A percentile compares a stretch with the other conserved stretches of the same genome.
Evolutionary conservation across 2,797 vertebrate species (phyloP).

Genomic region (Chaunax sp.): DNA sequence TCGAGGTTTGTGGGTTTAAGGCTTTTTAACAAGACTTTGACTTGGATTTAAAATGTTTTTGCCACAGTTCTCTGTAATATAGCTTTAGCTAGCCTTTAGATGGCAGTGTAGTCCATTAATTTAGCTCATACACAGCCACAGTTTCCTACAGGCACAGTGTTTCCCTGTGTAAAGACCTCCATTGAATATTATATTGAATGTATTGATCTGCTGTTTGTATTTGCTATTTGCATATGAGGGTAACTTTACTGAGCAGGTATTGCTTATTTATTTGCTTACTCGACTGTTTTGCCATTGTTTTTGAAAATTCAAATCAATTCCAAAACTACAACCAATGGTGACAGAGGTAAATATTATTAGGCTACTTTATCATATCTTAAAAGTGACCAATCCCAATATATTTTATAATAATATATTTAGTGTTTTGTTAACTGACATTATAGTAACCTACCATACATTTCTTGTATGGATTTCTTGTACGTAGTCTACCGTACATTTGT

Average conservation of each 20-base stretch:
- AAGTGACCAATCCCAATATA: no score
- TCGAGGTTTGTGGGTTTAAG: not conserved
- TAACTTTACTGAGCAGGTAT: no score
- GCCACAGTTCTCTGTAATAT: not conserved
- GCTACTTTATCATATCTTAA: not conserved
- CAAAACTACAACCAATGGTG: no score
- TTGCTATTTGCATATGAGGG: no score
- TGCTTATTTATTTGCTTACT: no score
- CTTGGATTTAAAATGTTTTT: not conserved
- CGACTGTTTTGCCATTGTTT: not conserved
- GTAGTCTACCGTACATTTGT: not conserved
- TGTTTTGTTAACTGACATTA: no score
- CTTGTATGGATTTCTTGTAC: no score
- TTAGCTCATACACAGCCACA: slow-evolving; percentile 3
- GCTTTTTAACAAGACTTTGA: not conserved
- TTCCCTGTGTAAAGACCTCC: not conserved
- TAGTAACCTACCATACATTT: no score
- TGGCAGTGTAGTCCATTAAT: slow-evolving; percentile 39
- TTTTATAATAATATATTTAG: no score
- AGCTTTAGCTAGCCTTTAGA: slow-evolving; percentile 28
- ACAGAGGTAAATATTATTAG: no score
- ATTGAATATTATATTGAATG: not conserved
- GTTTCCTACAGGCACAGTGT: not conserved
- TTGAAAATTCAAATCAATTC: not conserved
- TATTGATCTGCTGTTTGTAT: not conserved